Percentiles rank a stretch among this genome's conserved stretches.
phyloP scores from a whole-genome alignment of 2,888 invertebrate species.

The Drosophila formosana region DNA sequence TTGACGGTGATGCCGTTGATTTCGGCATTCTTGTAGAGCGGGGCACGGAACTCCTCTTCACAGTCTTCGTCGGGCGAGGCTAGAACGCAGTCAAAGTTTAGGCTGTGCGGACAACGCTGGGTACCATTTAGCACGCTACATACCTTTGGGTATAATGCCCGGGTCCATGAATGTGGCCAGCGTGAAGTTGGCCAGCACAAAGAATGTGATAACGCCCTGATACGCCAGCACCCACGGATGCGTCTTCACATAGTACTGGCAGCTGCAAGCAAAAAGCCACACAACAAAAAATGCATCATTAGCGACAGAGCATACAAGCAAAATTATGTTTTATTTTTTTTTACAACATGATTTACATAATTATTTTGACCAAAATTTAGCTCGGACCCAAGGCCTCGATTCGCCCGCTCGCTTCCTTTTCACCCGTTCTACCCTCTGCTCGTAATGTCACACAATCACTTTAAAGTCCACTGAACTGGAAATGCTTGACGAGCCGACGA shows the following conservation, averaged over 20 bases:
- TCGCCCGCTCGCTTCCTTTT: background rate
- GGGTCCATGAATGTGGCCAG: conserved; percentile 99
- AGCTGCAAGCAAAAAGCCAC: conserved; percentile 86
- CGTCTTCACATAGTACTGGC: conserved; percentile 92
- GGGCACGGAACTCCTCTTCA: conserved; percentile 98
- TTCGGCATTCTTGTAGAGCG: conserved; percentile 98
- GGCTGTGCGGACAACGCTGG: conserved; percentile 61
- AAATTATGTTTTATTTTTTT: too few relatives aligned
- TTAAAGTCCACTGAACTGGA: conserved; percentile 71
- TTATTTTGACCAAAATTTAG: background rate
- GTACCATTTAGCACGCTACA: conserved; percentile 66
- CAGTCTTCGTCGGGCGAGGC: conserved; percentile 98
- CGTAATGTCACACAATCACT: conserved; percentile 57
- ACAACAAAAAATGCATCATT: background rate
- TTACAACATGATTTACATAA: background rate
- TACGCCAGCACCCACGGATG: conserved; percentile 96
- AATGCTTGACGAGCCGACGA: conserved; percentile 48
- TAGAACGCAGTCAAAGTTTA: conserved; percentile 85
- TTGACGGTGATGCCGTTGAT: conserved; percentile 99
- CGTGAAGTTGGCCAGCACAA: conserved; percentile 99
- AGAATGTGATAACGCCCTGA: conserved; percentile 97
- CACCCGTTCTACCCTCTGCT: conserved; percentile 1
- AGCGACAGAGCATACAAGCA: background rate
- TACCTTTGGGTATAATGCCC: conserved; percentile 99
- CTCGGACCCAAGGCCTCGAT: background rate